Evolutionary conservation across 1,140 invertebrate genomes (phyloP), one percentile per base, ranked within the genome.

Genomic region (Tetragonula clypearis): DNA sequence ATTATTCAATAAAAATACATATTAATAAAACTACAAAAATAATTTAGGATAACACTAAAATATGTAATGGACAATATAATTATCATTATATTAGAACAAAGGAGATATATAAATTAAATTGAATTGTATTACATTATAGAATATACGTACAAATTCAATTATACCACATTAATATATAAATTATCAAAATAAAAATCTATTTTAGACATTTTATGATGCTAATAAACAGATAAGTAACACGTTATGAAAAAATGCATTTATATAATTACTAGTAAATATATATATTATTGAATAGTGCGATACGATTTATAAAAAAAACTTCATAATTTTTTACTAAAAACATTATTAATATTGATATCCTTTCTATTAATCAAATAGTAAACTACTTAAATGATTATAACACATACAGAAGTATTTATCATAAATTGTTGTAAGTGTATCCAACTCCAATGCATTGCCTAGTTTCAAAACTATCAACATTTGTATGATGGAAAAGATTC

Each of bases 371-470:
- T 60, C 19, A 26, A n/a, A 66, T 58, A 84, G 9, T n/a, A 30
- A 75, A 84, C 23, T 55, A 30, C 53, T 68, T 49, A 21, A 75
- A 74, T 65, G 58, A 81, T 74, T 49, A n/a, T 79, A 35, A 74
- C 74, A 81, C 71, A 58, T 69, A 75, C 69, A 62, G n/a, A 81
- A 75, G 26, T 30, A 81, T 19, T 58, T 53, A 30, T 60, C 58
- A 84, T 56, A 30, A 41, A 72, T 65, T 65, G 66, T 65, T 72
- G 65, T 12, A 72, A 72, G 55, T 73, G 41, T 62, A 23, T 56
- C 77, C 82, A 84, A n/a, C 26, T 35, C 68, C 68, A 53, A 53
- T 73, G 35, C 56, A 82, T 58, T 71, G 66, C 81, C 73, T 73
- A 55, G 83, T 62, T 30, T 21, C 80, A 73, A 26, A 35, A 53